Conservation (phyloP, 2,113 vertebrate species). For the Stigmatopora nigra region DNA sequence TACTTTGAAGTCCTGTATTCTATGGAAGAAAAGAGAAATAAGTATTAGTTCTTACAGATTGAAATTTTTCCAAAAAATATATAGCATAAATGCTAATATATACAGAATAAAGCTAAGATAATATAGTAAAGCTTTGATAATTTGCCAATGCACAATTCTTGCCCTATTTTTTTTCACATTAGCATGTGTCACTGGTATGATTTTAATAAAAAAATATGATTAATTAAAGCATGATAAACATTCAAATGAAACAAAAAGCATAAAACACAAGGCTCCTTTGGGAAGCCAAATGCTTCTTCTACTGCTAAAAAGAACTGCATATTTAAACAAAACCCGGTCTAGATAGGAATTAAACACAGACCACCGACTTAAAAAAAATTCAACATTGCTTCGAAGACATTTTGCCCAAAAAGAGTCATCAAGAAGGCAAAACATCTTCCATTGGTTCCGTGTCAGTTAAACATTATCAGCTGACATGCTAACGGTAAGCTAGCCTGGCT, state of each 20-base stretch:
- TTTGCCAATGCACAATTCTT: no score
- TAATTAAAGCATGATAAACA: background rate
- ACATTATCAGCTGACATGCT: conserved; percentile 52
- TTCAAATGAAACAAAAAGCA: background rate
- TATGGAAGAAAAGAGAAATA: conserved; percentile 41
- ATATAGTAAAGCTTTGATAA: no score
- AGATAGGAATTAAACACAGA: background rate
- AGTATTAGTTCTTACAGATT: no score
- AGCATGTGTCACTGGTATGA: background rate
- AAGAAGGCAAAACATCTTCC: conserved; percentile 2
- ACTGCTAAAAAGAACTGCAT: background rate
- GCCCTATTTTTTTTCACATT: background rate
- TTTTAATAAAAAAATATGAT: background rate
- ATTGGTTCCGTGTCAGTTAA: conserved; percentile 13
- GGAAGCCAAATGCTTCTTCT: background rate
- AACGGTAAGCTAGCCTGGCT: conserved; percentile 26
- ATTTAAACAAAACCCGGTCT: background rate
- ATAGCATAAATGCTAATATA: no score
- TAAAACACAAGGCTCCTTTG: background rate
- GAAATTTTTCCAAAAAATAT: no score
- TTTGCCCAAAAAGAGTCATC: conserved; percentile 13
- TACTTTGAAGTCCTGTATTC: conserved; percentile 90
- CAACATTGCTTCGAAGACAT: background rate
- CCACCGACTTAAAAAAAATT: no score
- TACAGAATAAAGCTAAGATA: no score